phyloP scores from a whole-genome alignment of 1,140 invertebrate species.

The Cydia splendana region DNA sequence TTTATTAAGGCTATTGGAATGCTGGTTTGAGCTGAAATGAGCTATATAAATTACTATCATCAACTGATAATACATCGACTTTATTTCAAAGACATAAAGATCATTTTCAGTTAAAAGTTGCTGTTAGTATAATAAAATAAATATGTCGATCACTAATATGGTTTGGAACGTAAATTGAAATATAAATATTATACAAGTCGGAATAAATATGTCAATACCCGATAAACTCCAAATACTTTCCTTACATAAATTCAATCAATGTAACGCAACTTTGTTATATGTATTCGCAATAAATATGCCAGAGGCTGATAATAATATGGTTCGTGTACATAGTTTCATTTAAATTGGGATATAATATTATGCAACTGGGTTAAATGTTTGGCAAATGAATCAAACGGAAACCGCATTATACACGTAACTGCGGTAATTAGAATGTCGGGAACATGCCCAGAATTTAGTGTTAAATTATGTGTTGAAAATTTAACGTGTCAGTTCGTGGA shows the following conservation, averaged over 20 bases:
- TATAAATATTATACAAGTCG: not conserved
- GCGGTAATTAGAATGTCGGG: slow-evolving; percentile 8
- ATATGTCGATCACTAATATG: slow-evolving; percentile 1
- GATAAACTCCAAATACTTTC: not conserved
- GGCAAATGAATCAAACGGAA: slow-evolving; percentile 6
- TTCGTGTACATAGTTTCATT: not conserved
- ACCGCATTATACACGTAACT: not conserved
- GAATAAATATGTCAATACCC: slow-evolving; percentile 2
- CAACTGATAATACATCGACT: no score
- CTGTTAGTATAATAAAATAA: not conserved
- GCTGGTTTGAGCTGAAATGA: not conserved
- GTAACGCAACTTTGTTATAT: not conserved
- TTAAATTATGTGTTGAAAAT: slow-evolving; percentile 1
- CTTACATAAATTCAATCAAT: not conserved
- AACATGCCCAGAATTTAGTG: not conserved
- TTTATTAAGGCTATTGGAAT: not conserved
- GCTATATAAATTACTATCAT: not conserved
- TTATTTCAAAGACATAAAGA: not conserved
- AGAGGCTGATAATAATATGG: no score
- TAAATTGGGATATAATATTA: slow-evolving; percentile 2
- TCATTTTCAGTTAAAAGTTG: no score
- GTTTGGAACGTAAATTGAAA: not conserved
- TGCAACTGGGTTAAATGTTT: slow-evolving; percentile 7
- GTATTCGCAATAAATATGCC: no score
- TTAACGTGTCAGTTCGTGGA: not conserved